These are phyloP conservation scores for Myotis vivesi DNA, from an alignment of 2,797 vertebrate species.

Conservation along the genomic window DNA sequence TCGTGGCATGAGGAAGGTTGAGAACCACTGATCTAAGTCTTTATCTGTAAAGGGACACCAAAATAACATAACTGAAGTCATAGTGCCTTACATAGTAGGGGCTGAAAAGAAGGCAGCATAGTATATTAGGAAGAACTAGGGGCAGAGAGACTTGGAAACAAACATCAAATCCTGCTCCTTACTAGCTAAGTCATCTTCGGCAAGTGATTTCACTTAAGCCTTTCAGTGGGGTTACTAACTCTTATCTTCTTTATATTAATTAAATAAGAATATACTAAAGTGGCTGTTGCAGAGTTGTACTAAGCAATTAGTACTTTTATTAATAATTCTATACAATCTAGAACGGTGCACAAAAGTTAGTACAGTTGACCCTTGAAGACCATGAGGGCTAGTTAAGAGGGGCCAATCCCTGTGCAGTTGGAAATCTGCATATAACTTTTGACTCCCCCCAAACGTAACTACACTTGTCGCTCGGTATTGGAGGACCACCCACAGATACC, in stretches of 20 bases:
- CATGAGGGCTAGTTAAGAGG: neutral
- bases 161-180: neutral
- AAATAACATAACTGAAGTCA: neutral
- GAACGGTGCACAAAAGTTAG: neutral
- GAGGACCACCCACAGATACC: neutral
- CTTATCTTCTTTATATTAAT: neutral
- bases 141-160: neutral
- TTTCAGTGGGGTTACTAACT: neutral
- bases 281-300: neutral
- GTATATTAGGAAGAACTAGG: neutral
- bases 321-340: slow-evolving; percentile 15
- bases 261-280: neutral
- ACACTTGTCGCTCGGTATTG: neutral
- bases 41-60: neutral
- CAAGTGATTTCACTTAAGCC: neutral
- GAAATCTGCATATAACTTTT: neutral
- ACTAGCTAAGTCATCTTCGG: neutral
- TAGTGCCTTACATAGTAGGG: neutral
- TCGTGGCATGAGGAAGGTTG: too few species aligned
- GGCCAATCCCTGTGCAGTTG: neutral
- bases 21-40: neutral
- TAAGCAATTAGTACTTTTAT: slow-evolving; percentile 24
- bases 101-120: neutral
- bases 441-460: neutral
- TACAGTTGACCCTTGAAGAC: neutral